Evolutionary conservation across 2,113 vertebrate genomes (phyloP).

Genomic region (Chroicocephalus ridibundus): DNA sequence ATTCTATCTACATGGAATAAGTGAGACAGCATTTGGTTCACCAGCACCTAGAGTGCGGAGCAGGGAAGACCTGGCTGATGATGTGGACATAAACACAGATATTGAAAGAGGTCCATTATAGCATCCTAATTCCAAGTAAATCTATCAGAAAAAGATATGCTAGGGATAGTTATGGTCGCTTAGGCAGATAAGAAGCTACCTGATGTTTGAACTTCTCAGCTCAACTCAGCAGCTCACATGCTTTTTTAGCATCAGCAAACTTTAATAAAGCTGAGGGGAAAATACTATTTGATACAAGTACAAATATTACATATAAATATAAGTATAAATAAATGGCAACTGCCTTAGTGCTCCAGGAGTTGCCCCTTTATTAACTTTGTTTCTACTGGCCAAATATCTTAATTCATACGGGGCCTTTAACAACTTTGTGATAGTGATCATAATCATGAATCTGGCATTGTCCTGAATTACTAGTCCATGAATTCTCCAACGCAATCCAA

Average conservation of each 20-base stretch:
- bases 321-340: neutral
- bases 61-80: neutral
- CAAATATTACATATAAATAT: neutral
- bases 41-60: neutral
- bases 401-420: neutral
- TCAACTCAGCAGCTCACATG: neutral
- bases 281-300: neutral
- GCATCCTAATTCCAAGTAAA: neutral
- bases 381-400: neutral
- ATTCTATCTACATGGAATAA: neutral
- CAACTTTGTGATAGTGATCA: neutral
- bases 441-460: neutral
- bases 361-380: neutral
- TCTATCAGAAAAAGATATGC: neutral
- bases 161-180: fast-evolving
- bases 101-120: neutral
- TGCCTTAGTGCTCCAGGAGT: neutral
- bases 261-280: neutral
- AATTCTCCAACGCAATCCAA: neutral
- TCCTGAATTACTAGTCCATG: neutral
- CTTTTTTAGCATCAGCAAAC: neutral
- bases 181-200: neutral
- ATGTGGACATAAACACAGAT: fast-evolving
- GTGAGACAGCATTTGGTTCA: neutral
- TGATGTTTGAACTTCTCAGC: neutral